Percentiles rank a stretch among this genome's conserved stretches.
phyloP scores from a whole-genome alignment of 2,888 invertebrate species.

The Arge pagana region DNA sequence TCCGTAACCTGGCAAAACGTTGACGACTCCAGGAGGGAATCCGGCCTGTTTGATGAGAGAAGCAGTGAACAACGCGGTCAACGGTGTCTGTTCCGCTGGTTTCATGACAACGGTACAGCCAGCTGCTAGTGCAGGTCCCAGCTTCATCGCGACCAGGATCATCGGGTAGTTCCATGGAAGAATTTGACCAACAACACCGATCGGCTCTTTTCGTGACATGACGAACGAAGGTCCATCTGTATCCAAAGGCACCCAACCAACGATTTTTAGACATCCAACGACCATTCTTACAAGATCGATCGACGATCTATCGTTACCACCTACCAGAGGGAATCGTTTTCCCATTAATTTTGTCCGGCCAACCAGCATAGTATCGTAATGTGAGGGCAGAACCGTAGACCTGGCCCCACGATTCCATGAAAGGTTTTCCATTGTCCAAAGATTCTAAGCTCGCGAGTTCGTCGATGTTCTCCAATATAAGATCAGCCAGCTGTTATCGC shows the following conservation, averaged over 20 bases:
- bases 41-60: constrained; percentile 62
- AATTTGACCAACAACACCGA: constrained; percentile 78
- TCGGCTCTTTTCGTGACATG: constrained; percentile 71
- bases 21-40: constrained; percentile 64
- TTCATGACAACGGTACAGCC: constrained; percentile 78
- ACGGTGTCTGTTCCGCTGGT: constrained; percentile 66
- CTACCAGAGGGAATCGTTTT: constrained; percentile 12
- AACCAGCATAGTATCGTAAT: constrained; percentile 63
- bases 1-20: constrained; percentile 63
- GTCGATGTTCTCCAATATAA: constrained; percentile 58
- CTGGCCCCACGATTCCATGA: constrained; percentile 49
- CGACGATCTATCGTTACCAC: no score
- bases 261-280: no score
- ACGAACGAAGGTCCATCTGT: constrained; percentile 65
- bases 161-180: constrained; percentile 81
- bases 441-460: constrained; percentile 63
- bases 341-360: constrained; percentile 63
- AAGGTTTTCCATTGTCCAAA: constrained; percentile 65
- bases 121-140: constrained; percentile 65
- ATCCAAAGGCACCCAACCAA: no score
- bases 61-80: constrained; percentile 64
- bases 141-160: constrained; percentile 80
- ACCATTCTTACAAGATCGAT: no score
- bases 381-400: constrained; percentile 41
- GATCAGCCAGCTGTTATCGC: constrained; percentile 57